These are phyloP conservation scores for Pyrochroa serraticornis DNA, from an alignment of 2,888 invertebrate genomes.

Conservation along the genomic window DNA sequence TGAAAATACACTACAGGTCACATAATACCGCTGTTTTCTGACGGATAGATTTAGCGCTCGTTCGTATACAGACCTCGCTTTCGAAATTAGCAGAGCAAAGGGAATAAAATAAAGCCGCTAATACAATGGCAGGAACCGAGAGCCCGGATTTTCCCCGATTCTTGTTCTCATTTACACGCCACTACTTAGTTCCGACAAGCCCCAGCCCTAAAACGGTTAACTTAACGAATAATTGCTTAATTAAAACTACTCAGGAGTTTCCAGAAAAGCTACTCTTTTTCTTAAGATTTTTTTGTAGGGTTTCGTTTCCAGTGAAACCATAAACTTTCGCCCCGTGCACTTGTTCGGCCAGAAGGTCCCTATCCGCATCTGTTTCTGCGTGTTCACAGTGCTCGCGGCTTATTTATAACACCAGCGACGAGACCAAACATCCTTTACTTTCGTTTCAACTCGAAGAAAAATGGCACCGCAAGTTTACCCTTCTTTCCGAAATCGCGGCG, in stretches of 20 bases:
- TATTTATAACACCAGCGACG: slow-evolving; percentile 48
- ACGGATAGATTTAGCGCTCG: slow-evolving; percentile 49
- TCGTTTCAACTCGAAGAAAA: slow-evolving; percentile 40
- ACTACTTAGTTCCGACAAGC: not conserved
- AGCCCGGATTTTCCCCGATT: not conserved
- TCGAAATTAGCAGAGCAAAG: slow-evolving; percentile 50
- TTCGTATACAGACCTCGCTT: slow-evolving; percentile 45
- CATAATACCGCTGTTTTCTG: slow-evolving; percentile 51
- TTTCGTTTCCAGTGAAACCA: not conserved
- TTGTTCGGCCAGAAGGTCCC: slow-evolving; percentile 41
- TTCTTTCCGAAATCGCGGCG: not conserved
- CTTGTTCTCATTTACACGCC: slow-evolving; percentile 2
- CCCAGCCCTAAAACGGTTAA: not conserved
- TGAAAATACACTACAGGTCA: slow-evolving; percentile 54
- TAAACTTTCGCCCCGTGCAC: slow-evolving; percentile 30
- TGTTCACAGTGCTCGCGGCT: slow-evolving; percentile 31
- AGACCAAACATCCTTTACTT: slow-evolving; percentile 52
- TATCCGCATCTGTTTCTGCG: slow-evolving; percentile 46
- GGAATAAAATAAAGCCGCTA: slow-evolving; percentile 23
- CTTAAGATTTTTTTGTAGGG: slow-evolving; percentile 2
- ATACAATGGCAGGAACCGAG: slow-evolving; percentile 15
- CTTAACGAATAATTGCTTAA: slow-evolving; percentile 10
- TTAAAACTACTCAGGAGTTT: slow-evolving; percentile 9
- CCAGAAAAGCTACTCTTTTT: slow-evolving; percentile 3
- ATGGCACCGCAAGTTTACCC: slow-evolving; percentile 15